A percentile compares a stretch with the other conserved stretches of the same genome.
These are phyloP conservation scores for Oikopleura vanhoeffeni DNA, from an alignment of 23 tunicate genomes.

Conservation along the genomic window DNA sequence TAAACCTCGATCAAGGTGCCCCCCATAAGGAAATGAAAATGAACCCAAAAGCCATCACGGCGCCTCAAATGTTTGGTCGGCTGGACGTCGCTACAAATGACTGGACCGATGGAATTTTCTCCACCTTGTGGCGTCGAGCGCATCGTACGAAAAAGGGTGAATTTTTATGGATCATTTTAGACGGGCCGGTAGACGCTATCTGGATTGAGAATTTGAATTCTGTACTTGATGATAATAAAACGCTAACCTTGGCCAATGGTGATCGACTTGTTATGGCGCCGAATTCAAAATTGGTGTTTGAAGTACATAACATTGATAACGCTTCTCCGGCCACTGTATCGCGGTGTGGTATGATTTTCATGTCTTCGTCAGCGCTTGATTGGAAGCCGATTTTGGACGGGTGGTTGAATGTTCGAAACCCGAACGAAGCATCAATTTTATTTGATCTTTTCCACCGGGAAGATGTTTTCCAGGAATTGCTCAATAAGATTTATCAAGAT, in stretches of 20 bases:
- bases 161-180: slow-evolving; percentile 68
- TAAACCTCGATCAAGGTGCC: too few relatives aligned
- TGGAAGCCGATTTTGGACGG: slow-evolving; percentile 96
- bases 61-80: slow-evolving; percentile 96
- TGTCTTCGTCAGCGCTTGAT: slow-evolving; percentile 83
- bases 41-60: slow-evolving; percentile 98
- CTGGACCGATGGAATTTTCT: slow-evolving; percentile 97
- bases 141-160: slow-evolving; percentile 92
- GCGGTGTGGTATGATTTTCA: slow-evolving; percentile 84
- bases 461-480: slow-evolving; percentile 58
- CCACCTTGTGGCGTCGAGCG: slow-evolving; percentile 78
- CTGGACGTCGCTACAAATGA: slow-evolving; percentile 95
- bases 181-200: slow-evolving; percentile 95
- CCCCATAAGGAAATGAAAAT: slow-evolving; percentile 54
- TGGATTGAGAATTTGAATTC: slow-evolving; percentile 98
- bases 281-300: slow-evolving; percentile 70
- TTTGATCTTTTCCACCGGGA: slow-evolving; percentile 32
- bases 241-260: slow-evolving; percentile 87
- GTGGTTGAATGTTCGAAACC: slow-evolving; percentile 62
- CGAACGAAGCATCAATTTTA: slow-evolving; percentile 45
- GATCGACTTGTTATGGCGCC: slow-evolving; percentile 97
- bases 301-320: slow-evolving; percentile 94
- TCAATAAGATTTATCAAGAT: slow-evolving; percentile 39
- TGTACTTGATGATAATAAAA: slow-evolving; percentile 93
- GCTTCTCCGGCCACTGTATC: slow-evolving; percentile 99